Base-by-base conservation (phyloP, 2,113 vertebrate genomes). In the Poicephalus meyeri region DNA sequence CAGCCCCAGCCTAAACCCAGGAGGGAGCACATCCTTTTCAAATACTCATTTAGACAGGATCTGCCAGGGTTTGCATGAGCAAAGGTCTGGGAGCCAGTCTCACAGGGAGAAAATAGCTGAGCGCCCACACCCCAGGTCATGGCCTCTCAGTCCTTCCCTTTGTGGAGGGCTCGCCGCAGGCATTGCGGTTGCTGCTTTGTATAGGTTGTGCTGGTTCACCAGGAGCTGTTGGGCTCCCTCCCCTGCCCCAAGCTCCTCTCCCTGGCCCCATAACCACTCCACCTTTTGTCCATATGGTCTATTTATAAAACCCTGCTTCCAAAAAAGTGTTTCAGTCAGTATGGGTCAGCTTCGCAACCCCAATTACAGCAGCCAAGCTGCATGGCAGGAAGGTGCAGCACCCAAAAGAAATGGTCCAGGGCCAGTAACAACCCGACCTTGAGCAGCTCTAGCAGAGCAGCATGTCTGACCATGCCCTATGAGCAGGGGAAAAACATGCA, bases 221-320 rank as follows among this genome's bases (percentile, higher is more conserved):
- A 0, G 63, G 88, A 95, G 86, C 63, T 90, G 52, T 13, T 61
- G 52, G 56, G 74, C 20, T 90, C 82, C 94, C 82, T 92, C 82
- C 89, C 58, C 29, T 92, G 91, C 94, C 88, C 49, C 49, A 0
- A 39, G 82, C 82, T 64, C 47, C 58, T 90, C 74, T 92, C 26
- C 61, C 63, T 9, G 3, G 71, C 24, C 63, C 58, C 6, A 4
- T 58, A 92, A 88, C 56, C 71, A 80, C 74, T 39, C 76, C 0
- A 91, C 7, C 33, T 35, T 92, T 92, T 83, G 52, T 92, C 94
- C 82, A 52, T 17, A 64, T 0, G 0, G 58, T 72, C 96, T 95
- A 95, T 95, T 96, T 96, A 93, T 95, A 96, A 96, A 96, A 72
- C 80, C 49, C 56, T 35, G 77, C 71, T 95, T 93, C 88, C 81